Evolutionary conservation across 2,797 vertebrate genomes (phyloP), one percentile per base, ranked within the genome.

Genomic region (Remorina albescens): DNA sequence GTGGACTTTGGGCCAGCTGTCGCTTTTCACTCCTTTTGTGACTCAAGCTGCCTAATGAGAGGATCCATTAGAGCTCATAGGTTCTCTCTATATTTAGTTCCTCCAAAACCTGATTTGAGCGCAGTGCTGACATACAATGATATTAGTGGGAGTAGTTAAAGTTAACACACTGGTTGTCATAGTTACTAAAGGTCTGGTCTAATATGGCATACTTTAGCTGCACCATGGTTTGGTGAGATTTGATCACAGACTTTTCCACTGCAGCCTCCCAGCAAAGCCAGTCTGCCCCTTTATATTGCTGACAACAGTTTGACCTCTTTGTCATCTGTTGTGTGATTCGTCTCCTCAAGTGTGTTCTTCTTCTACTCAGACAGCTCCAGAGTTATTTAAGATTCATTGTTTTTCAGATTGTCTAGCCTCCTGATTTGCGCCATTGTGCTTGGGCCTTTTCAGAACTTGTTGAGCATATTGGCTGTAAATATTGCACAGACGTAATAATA

Each of bases 11-110:
- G 74, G 79, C 78, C 86, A 84, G 74, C 63, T 39, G 54, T 47
- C 80, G 88, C 81, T 85, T 88, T 90, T 85, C 80, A 74, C 72
- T 56, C 23, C 23, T 64, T 86, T 80, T 83, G 74, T 79, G 74
- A 83, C 75, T 88, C 73, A 71, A 44, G 34, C 67, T 57, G 68
- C 58, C 58, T 88, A 87, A 90, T 89, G 67, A 88, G 65, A 84
- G 80, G 74, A 71, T 76, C 62, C 28, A 46, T 6, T 11, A 46
- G 63, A 66, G 32, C 50, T 75, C 71, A 83, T 84, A 73, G 23
- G 67, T 78, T 77, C 21, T 66, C 41, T 67, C 56, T 54, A 6
- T 68, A 42, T 85, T 46, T 72, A 56, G 56, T 64, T 18, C 47
- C 47, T 34, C 39, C 39, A 12, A 56, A 51, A 15, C 23, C 23